Evolutionary conservation across 2,113 vertebrate genomes (phyloP), one percentile per base, ranked within the genome.

Genomic region (Nyctereutes procyonoides): DNA sequence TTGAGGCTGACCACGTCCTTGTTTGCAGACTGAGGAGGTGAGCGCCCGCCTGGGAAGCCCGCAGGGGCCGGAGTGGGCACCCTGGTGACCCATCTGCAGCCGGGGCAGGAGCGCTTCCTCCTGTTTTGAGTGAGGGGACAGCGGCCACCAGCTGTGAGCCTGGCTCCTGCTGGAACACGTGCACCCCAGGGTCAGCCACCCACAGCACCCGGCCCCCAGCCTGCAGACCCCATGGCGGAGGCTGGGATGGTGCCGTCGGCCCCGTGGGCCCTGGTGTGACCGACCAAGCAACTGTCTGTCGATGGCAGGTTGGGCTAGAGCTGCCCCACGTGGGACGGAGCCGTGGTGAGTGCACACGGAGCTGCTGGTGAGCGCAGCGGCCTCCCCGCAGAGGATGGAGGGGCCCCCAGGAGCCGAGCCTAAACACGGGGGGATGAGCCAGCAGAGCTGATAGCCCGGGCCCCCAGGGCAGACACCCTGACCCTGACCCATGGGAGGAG

Each of bases 41-140:
- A n/a, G 65, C 16, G 8, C 65, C 16, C 3, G 65, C 65, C 65
- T 69, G 32, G 16, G 16, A 10, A 69, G 65, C 32, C 14, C 6
- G 0, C 32, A 16, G 65, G 9, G 32, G 1, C 16, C 0, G 16
- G 32, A n/a, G 65, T 3, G 3, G 32, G 65, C 65, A 8, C 32
- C 65, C 65, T 32, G 32, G 65, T 4, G 65, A 69, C 32, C 32
- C 15, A 32, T n/a, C 67, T 69, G 32, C 32, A 6, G 0, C 10
- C 16, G 67, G 24, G 12, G 16, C 67, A 19, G 67, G 32, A 69
- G 67, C 8, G 3, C 67, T 32, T n/a, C 16, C 6, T n/a, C 67
- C 67, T 69, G 67, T 19, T 69, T 4, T 32, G 32, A 69, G 67
- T 0, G 16, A 35, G 67, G 67, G 16, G 8, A n/a, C 67, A 32